Percentiles rank a stretch among this genome's conserved stretches.
Conservation (phyloP, 2,797 vertebrate genomes). For the Sarcophilus harrisii region DNA sequence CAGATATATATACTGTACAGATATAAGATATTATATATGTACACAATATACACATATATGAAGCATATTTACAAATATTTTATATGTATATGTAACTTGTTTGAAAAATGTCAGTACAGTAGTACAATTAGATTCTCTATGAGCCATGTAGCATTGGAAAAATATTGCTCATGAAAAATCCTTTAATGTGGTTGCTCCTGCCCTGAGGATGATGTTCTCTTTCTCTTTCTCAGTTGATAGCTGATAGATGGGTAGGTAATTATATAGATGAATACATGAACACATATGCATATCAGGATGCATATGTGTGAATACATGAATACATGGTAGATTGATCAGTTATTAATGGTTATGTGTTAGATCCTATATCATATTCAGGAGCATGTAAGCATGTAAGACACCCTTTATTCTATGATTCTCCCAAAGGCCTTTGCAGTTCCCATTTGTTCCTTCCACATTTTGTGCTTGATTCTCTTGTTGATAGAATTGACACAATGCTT, state of each 20-base stretch:
- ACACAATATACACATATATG: no score
- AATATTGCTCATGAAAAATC: no score
- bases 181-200: no score
- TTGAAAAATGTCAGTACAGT: neutral
- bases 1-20: neutral
- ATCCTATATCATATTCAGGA: neutral
- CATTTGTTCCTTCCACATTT: neutral
- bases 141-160: no score
- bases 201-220: neutral
- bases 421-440: neutral
- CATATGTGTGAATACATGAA: neutral
- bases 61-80: no score
- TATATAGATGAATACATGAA: neutral
- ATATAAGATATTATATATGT: no score
- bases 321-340: neutral
- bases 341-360: neutral
- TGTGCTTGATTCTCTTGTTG: neutral
- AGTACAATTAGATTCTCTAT: neutral
- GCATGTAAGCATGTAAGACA: neutral
- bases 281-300: neutral
- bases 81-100: neutral
- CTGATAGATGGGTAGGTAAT: no score
- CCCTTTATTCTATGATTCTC: neutral
- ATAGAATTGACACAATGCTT: neutral
- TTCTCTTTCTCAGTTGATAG: neutral